A percentile compares a stretch with the other conserved stretches of the same genome.
Evolutionary conservation across 2,113 vertebrate genomes (phyloP).

Genomic region (Semnopithecus entellus): DNA sequence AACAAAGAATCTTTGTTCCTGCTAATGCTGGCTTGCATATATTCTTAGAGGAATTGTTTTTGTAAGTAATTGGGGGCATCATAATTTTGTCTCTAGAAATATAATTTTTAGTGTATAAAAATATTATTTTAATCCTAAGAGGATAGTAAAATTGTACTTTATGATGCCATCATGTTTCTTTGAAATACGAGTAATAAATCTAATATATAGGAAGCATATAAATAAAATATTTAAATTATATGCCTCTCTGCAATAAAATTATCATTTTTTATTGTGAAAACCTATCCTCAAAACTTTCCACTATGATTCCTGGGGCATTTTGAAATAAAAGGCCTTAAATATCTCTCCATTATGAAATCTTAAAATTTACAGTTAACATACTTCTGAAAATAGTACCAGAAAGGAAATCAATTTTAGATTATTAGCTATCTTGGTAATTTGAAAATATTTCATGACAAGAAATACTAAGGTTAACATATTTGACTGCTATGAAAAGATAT

Average conservation of each 20-base stretch:
- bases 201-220: constrained; percentile 5
- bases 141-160: not conserved
- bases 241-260: not conserved
- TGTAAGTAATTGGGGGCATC: not conserved
- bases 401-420: constrained; percentile 16
- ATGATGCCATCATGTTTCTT: not conserved
- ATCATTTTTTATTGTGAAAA: constrained; percentile 41
- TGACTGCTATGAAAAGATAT: not conserved
- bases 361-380: not conserved
- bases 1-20: not conserved
- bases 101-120: constrained; percentile 9
- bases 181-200: not conserved
- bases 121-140: not conserved
- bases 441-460: constrained; percentile 24
- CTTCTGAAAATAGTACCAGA: not conserved
- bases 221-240: constrained; percentile 14
- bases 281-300: not conserved
- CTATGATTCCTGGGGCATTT: not conserved
- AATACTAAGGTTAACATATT: not conserved
- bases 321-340: not conserved
- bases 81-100: not conserved
- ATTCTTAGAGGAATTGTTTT: not conserved
- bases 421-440: constrained; percentile 27
- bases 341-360: not conserved
- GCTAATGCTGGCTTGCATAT: not conserved